Evolutionary conservation across 2,113 vertebrate genomes (phyloP).

Genomic region (Periophthalmus modestus): DNA sequence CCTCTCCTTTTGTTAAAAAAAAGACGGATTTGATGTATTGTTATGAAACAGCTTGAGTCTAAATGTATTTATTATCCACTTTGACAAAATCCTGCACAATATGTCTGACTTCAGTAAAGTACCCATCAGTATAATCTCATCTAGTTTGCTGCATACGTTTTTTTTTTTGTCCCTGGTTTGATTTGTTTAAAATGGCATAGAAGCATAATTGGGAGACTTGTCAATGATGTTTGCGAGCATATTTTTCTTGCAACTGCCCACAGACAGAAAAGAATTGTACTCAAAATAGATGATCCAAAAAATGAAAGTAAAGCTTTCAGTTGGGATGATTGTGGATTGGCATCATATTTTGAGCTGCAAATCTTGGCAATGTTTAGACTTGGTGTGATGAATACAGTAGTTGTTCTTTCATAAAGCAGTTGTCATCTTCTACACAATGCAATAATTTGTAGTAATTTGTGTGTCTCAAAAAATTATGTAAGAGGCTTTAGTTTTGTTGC

Average conservation of each 20-base stretch:
- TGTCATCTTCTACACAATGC: slow-evolving; percentile 60
- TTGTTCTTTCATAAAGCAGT: slow-evolving; percentile 38
- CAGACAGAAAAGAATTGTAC: too few relatives aligned
- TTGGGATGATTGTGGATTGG: not conserved
- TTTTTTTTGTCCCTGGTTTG: too few relatives aligned
- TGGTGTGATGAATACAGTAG: not conserved
- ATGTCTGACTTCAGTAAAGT: not conserved
- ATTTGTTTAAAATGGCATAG: too few relatives aligned
- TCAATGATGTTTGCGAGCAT: too few relatives aligned
- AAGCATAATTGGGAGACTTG: too few relatives aligned
- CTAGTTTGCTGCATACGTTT: too few relatives aligned
- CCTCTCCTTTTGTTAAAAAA: too few relatives aligned
- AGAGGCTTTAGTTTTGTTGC: slow-evolving; percentile 56
- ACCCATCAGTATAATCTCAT: too few relatives aligned
- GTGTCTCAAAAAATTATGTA: slow-evolving; percentile 60
- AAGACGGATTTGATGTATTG: not conserved
- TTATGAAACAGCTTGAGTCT: not conserved
- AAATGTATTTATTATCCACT: not conserved
- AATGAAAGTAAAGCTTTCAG: too few relatives aligned
- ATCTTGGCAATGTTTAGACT: not conserved
- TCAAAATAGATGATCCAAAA: too few relatives aligned
- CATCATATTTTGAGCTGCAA: not conserved
- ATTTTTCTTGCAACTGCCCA: not conserved
- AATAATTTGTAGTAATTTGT: slow-evolving; percentile 54
- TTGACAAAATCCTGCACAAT: not conserved